These are phyloP conservation scores for Nothura maculosa DNA, from an alignment of 2,797 vertebrate species.

Conservation along the genomic window DNA sequence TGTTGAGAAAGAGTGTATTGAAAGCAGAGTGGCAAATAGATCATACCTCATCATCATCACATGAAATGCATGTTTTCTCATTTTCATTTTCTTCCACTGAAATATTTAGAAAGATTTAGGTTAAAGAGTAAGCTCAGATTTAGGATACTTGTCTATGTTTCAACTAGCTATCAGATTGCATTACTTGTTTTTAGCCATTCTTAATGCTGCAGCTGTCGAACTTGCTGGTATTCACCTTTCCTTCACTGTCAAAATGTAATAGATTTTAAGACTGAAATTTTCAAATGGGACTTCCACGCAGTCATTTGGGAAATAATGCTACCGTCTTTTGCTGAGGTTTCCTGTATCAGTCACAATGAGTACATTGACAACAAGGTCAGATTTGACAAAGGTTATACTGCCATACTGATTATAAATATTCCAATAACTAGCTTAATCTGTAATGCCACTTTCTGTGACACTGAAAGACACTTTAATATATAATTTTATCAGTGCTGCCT, in stretches of 20 bases:
- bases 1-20: background rate
- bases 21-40: background rate
- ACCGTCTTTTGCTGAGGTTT: background rate
- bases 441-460: background rate
- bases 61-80: background rate
- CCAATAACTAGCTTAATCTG: background rate
- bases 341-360: background rate
- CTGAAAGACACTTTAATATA: too few species aligned
- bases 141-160: background rate
- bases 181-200: background rate
- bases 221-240: background rate
- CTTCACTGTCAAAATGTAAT: background rate
- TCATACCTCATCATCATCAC: background rate
- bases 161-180: background rate
- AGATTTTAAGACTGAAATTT: background rate
- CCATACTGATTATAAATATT: background rate
- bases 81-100: background rate
- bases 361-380: background rate
- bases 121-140: background rate
- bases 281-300: background rate
- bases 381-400: background rate
- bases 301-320: background rate
- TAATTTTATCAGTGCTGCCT: background rate
- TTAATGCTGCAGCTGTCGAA: background rate
- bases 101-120: background rate